A percentile compares a stretch with the other conserved stretches of the same genome.
Conservation (phyloP, 2,888 invertebrate species). For the Nomada goodeniana region DNA sequence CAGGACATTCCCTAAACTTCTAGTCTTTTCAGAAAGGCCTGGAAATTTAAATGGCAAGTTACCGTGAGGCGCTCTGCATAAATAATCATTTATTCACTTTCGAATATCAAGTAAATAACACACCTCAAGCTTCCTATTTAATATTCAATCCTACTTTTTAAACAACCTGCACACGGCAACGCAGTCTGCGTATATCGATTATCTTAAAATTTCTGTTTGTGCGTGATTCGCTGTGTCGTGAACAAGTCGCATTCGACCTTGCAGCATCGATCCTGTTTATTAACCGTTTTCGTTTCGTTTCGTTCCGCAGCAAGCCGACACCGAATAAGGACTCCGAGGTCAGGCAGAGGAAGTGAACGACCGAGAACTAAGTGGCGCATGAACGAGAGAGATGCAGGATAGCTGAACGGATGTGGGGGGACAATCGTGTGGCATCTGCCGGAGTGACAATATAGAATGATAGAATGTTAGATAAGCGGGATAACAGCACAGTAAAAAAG, state of each 20-base stretch:
- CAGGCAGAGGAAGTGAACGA: slow-evolving; percentile 82
- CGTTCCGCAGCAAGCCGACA: slow-evolving; percentile 78
- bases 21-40: too few relatives aligned
- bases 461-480: slow-evolving; percentile 19
- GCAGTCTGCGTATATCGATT: neutral
- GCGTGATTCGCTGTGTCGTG: slow-evolving; percentile 21
- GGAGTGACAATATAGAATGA: slow-evolving; percentile 57
- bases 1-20: too few relatives aligned
- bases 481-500: neutral
- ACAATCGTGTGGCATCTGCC: slow-evolving; percentile 52
- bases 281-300: slow-evolving; percentile 24
- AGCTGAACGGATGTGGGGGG: slow-evolving; percentile 49
- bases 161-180: neutral
- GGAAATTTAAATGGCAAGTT: too few relatives aligned
- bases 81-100: too few relatives aligned
- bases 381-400: slow-evolving; percentile 65
- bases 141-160: neutral
- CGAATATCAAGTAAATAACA: too few relatives aligned
- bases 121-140: too few relatives aligned
- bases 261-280: neutral
- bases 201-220: neutral
- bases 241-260: neutral
- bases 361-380: slow-evolving; percentile 54
- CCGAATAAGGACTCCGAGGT: slow-evolving; percentile 83
- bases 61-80: too few relatives aligned